phyloP scores from a whole-genome alignment of 1,140 invertebrate species.

The Zaprionus ghesquierei region DNA sequence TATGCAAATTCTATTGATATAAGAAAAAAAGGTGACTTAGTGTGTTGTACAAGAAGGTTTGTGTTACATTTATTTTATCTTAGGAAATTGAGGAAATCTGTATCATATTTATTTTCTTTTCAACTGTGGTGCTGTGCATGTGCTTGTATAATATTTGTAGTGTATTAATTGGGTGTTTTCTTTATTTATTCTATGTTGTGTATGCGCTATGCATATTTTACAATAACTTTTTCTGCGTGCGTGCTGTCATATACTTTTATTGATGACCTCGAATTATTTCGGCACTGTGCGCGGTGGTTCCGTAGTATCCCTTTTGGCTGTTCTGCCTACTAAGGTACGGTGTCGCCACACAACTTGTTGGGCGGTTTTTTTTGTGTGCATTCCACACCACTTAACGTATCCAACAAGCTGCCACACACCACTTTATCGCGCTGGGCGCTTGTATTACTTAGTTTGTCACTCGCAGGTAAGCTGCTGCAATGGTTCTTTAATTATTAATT shows the following conservation, averaged over 20 bases:
- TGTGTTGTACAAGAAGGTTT: neutral
- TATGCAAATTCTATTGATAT: neutral
- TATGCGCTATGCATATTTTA: too few species aligned
- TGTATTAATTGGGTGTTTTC: too few species aligned
- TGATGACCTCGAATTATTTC: neutral
- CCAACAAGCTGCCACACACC: conserved; percentile 1
- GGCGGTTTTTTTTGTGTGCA: neutral
- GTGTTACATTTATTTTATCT: too few species aligned
- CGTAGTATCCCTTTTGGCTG: neutral
- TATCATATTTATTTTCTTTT: too few species aligned
- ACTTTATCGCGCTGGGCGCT: neutral
- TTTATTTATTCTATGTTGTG: too few species aligned
- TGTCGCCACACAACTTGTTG: conserved; percentile 6
- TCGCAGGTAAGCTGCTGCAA: neutral
- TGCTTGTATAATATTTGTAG: neutral
- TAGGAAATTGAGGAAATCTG: too few species aligned
- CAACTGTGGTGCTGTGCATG: neutral
- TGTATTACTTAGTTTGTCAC: neutral
- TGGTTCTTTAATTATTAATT: neutral
- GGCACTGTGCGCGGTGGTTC: conserved; percentile 3
- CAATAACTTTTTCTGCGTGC: neutral
- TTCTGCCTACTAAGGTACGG: conserved; percentile 12
- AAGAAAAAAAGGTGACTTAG: neutral
- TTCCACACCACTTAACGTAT: neutral
- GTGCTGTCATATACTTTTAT: neutral